phyloP scores from a whole-genome alignment of 30 jellyfish, hydroid and myxozoan species.

The Hydractinia echinata region DNA sequence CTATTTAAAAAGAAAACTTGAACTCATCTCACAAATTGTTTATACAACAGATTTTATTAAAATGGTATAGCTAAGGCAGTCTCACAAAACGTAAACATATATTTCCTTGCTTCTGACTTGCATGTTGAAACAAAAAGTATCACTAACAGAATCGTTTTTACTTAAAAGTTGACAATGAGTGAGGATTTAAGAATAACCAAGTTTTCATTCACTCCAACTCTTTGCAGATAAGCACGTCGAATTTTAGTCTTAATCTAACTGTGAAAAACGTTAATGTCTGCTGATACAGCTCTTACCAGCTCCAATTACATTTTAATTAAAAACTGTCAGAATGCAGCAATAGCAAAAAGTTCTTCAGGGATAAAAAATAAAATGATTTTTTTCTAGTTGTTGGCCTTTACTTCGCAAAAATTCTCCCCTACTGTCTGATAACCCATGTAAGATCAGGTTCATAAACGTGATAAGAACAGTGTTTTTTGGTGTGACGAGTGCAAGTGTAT shows the following conservation, averaged over 20 bases:
- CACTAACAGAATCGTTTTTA: no score
- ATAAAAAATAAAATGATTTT: background rate
- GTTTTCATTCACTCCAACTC: no score
- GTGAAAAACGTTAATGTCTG: no score
- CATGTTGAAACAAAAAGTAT: no score
- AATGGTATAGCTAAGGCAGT: background rate
- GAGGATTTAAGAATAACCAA: no score
- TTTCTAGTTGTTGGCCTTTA: conserved; percentile 13
- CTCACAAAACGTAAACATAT: no score
- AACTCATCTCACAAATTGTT: background rate
- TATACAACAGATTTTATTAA: background rate
- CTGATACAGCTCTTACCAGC: no score
- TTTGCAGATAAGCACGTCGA: no score
- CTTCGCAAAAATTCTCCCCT: background rate
- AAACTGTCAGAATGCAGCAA: background rate
- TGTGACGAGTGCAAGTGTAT: background rate
- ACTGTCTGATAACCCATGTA: conserved; percentile 1
- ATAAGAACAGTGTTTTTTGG: background rate
- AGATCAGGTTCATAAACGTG: conserved; percentile 10
- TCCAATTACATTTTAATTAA: background rate
- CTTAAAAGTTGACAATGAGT: no score
- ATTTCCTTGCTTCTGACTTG: no score
- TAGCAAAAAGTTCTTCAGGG: background rate
- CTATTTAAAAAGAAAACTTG: no score
- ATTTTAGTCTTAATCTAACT: no score